phyloP scores from a whole-genome alignment of 2,797 vertebrate species.

The Crenichthys baileyi region DNA sequence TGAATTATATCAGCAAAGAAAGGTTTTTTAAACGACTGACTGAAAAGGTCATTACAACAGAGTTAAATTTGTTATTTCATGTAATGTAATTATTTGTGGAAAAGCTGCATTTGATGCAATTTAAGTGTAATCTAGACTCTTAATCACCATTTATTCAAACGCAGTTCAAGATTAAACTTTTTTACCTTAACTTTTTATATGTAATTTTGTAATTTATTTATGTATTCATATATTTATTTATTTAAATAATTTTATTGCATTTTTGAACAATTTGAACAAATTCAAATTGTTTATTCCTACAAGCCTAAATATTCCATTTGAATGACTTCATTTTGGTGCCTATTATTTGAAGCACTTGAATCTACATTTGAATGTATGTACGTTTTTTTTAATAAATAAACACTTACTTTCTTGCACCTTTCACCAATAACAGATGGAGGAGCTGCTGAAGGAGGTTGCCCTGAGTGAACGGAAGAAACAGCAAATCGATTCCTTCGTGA shows the following conservation, averaged over 20 bases:
- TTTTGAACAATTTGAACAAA: background rate
- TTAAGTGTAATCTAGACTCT: no score
- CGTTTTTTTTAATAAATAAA: background rate
- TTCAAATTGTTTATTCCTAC: background rate
- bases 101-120: background rate
- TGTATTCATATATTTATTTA: background rate
- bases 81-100: background rate
- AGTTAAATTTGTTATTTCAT: background rate
- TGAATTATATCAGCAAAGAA: background rate
- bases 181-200: no score
- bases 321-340: background rate
- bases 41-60: background rate
- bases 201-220: background rate
- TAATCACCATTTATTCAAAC: no score
- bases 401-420: conserved; percentile 4
- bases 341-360: background rate
- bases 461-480: conserved; percentile 88
- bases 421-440: conserved; percentile 85
- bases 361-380: background rate
- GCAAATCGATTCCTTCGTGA: conserved; percentile 86
- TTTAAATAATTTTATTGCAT: background rate
- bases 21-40: background rate
- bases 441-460: conserved; percentile 91
- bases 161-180: no score
- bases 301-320: background rate